These are phyloP conservation scores for Timandra comae DNA, from an alignment of 2,888 invertebrate genomes.

Conservation along the genomic window DNA sequence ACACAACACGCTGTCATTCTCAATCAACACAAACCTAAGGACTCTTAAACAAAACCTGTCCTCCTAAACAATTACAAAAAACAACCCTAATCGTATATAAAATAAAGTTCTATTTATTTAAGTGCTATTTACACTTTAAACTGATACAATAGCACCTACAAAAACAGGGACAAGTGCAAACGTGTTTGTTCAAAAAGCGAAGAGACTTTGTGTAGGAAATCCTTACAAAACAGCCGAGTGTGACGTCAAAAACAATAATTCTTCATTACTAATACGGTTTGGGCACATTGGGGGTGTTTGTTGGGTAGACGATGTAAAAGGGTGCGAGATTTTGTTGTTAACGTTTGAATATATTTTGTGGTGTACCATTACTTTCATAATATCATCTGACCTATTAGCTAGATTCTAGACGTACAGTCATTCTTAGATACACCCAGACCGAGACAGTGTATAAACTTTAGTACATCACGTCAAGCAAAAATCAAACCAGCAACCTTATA, in stretches of 20 bases:
- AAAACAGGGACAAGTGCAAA: constrained; percentile 55
- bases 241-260: constrained; percentile 72
- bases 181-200: constrained; percentile 58
- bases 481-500: too few relatives aligned
- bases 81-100: too few relatives aligned
- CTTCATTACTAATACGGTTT: constrained; percentile 57
- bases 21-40: constrained; percentile 26
- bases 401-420: too few relatives aligned
- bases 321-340: constrained; percentile 29
- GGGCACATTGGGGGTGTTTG: constrained; percentile 43
- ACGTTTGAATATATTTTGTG: too few relatives aligned
- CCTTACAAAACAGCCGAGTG: constrained; percentile 67
- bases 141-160: constrained; percentile 29
- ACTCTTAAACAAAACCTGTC: constrained; percentile 12
- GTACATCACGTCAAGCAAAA: too few relatives aligned
- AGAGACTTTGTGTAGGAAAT: constrained; percentile 66
- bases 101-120: constrained; percentile 4
- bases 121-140: constrained; percentile 24
- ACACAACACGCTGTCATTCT: constrained; percentile 15
- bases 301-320: constrained; percentile 20
- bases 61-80: neutral
- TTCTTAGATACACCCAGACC: too few relatives aligned
- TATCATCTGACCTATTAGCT: too few relatives aligned
- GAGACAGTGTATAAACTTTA: too few relatives aligned
- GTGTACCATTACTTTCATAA: too few relatives aligned